These are phyloP conservation scores for Dicyrtomina minuta DNA, from an alignment of 2,888 invertebrate species.

Conservation along the genomic window DNA sequence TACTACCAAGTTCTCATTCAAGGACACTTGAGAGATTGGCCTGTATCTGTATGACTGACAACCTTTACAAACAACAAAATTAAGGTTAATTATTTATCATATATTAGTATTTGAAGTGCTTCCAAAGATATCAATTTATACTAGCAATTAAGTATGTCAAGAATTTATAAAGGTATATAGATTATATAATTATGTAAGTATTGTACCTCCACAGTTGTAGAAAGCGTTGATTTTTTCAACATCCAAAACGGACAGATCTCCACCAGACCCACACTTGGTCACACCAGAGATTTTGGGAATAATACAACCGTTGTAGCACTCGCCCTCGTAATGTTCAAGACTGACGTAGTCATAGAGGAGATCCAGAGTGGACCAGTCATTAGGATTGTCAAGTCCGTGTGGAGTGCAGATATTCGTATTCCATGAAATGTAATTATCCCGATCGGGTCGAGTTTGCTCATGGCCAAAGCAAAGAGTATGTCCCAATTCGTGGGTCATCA, in stretches of 20 bases:
- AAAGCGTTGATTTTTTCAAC: constrained; percentile 51
- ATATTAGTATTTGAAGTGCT: not conserved
- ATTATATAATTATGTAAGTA: constrained; percentile 1
- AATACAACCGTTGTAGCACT: constrained; percentile 50
- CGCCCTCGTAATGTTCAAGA: constrained; percentile 51
- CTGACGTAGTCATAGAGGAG: constrained; percentile 51
- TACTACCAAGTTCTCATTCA: constrained; percentile 33
- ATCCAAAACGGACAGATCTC: constrained; percentile 47
- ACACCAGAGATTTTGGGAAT: constrained; percentile 43
- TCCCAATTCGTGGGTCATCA: constrained; percentile 43
- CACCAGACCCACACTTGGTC: constrained; percentile 51
- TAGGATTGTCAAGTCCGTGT: constrained; percentile 42
- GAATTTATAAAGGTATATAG: not conserved
- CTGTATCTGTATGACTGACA: constrained; percentile 49
- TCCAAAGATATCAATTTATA: not conserved
- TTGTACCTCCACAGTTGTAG: constrained; percentile 44
- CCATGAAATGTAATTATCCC: constrained; percentile 48
- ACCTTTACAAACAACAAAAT: constrained; percentile 30
- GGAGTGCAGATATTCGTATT: constrained; percentile 45
- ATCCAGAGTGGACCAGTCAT: constrained; percentile 43
- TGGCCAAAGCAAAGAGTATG: constrained; percentile 47
- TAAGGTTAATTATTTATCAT: not conserved
- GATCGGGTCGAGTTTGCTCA: constrained; percentile 46
- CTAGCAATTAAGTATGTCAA: not conserved
- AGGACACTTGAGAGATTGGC: constrained; percentile 32